Evolutionary conservation across 2,797 vertebrate species (phyloP), one percentile per base, ranked within the genome.

Genomic region (Podarcis siculus): DNA sequence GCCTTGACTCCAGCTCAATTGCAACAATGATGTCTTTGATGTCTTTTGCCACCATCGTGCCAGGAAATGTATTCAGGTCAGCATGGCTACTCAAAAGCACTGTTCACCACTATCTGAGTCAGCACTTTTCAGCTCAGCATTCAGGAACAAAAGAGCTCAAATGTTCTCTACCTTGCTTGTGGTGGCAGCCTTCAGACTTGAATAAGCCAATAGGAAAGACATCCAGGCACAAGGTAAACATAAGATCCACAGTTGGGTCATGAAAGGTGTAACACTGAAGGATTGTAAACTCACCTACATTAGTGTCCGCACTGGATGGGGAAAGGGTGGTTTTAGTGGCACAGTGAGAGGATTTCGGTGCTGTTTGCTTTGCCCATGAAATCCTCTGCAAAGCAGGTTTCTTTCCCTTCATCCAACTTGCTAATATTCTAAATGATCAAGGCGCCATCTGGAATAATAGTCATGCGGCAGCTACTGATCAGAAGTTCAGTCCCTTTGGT

Each of bases 361-460:
- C 98, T 99, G 97, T 99, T 99, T 94, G 99, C 98, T 94, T 99
- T 99, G 91, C 99, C 99, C 95, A 99, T 97, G 95, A 98, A 98
- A 88, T 99, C 99, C 95, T 99, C 98, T 30, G 99, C 99, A 92
- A 99, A 99, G 97, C 99, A 99, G 90, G 98, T 99, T 82, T 99
- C 99, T 93, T 98, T 99, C 5, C 99, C 99, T 95, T 99, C 99
- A 23, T 99, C 98, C 0, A 97, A 97, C 55, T 98, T 97, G 95
- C 98, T 99, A 96, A 99, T 98, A 89, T 99, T 99, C 93, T 97
- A 96, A 92, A 99, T 98, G 95, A 98, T 97, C 94, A 99, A 90
- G 39, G 98, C 96, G 39, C 98, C 98, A 0, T 98, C 98, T 1
- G 96, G 93, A 35, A 98, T 98, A 3, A 99, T 97, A 0, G 97